Conservation (phyloP, 2,113 vertebrate genomes). For the Scomber scombrus region DNA sequence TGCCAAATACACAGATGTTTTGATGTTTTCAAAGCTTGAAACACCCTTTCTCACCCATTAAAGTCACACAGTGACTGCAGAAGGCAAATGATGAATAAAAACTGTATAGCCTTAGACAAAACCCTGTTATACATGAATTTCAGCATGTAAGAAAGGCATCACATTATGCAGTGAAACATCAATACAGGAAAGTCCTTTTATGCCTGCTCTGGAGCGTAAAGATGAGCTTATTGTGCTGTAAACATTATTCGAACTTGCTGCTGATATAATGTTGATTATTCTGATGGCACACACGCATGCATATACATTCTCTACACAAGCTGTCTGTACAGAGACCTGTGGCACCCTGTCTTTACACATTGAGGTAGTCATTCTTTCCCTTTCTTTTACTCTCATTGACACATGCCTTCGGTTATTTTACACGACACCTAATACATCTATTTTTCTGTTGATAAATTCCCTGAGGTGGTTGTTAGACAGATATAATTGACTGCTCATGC, state of each 20-base stretch:
- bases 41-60: constrained; percentile 20
- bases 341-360: constrained; percentile 1
- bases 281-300: not conserved
- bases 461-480: not conserved
- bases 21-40: constrained; percentile 10
- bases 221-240: constrained; percentile 33
- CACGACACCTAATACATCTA: not conserved
- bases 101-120: not conserved
- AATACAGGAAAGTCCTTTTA: constrained; percentile 19
- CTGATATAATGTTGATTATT: constrained; percentile 6
- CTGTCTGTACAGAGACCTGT: constrained; percentile 1
- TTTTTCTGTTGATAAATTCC: not conserved
- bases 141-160: not conserved
- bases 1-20: not conserved
- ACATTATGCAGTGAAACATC: constrained; percentile 40
- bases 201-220: constrained; percentile 24
- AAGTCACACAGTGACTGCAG: not conserved
- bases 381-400: not conserved
- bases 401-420: constrained; percentile 13
- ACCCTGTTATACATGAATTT: constrained; percentile 19
- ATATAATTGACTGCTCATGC: not conserved
- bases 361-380: not conserved
- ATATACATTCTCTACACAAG: not conserved
- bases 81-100: not conserved
- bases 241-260: constrained; percentile 21